A percentile compares a stretch with the other conserved stretches of the same genome.
Evolutionary conservation across 37 sponge, comb jelly and placozoan species (phyloP).

Genomic region (Cliona cf. orientalis): DNA sequence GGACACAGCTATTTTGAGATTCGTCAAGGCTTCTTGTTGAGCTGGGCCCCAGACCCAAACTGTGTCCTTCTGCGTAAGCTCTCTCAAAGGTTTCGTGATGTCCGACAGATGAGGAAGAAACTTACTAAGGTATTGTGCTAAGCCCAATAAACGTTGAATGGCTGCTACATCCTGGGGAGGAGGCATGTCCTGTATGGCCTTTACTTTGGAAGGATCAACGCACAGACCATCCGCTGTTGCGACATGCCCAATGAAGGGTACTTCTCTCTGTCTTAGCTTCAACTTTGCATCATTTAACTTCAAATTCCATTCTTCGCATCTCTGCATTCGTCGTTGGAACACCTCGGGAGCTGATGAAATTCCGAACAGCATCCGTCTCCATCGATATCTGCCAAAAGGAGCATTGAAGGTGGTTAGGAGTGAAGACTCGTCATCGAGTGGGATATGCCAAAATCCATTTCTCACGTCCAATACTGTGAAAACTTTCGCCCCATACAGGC

Average conservation of each 20-base stretch:
- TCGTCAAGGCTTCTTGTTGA: constrained; percentile 40
- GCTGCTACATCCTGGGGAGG: constrained; percentile 35
- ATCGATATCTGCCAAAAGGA: constrained; percentile 61
- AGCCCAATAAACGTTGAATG: constrained; percentile 58
- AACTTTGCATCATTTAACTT: constrained; percentile 35
- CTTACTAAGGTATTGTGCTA: constrained; percentile 40
- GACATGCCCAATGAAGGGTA: constrained; percentile 62
- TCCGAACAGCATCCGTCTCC: constrained; percentile 68
- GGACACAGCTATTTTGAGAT: constrained; percentile 35
- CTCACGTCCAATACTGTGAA: constrained; percentile 57
- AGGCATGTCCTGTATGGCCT: constrained; percentile 61
- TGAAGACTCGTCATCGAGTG: constrained; percentile 52
- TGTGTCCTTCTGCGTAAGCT: constrained; percentile 43
- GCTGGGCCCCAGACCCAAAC: constrained; percentile 41
- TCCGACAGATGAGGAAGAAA: constrained; percentile 54
- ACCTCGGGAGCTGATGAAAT: constrained; percentile 53
- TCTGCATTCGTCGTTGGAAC: constrained; percentile 49
- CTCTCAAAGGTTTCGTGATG: constrained; percentile 43
- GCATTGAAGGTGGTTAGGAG: constrained; percentile 73
- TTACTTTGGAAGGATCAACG: constrained; percentile 53
- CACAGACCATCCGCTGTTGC: constrained; percentile 44
- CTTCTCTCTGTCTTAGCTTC: constrained; percentile 29
- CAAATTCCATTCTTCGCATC: constrained; percentile 13
- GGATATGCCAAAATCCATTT: constrained; percentile 70
- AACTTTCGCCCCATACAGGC: constrained; percentile 36